Base-by-base conservation (phyloP, 2,113 vertebrate genomes). In the Porphyrio hochstetteri region DNA sequence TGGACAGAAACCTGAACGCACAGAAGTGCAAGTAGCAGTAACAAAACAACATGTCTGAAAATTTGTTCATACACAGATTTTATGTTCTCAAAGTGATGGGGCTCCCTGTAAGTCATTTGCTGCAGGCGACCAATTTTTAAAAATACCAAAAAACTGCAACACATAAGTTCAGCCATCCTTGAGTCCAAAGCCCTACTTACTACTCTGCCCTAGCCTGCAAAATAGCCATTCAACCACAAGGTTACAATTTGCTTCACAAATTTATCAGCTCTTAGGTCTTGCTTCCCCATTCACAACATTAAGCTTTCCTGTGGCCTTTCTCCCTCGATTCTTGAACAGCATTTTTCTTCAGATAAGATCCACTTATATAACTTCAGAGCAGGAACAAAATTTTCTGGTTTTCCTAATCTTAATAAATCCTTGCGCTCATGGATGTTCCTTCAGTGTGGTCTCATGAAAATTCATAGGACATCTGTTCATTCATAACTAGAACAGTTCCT, bases 401-500 rank as follows among this genome's bases (percentile, higher is more conserved):
- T 91, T 36, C 44, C 72, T 59, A 52, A 56, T 83, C 44, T 83
- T 71, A 90, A 79, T 29, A 95, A 92, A 72, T 44, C 27, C 63
- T 79, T 46, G 20, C 38, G 46, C 75, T 92, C 67, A 42, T 61
- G 56, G 13, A 63, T 80, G 8, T 46, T 94, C 20, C 59, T 70
- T 70, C 71, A 80, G 35, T 13, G 13, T 23, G 85, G 27, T 40
- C 28, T 55, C 87, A 85, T 82, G 35, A 95, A 84, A 91, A 95
- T 82, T 82, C 74, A 89, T 14, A 75, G 48, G 61, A 31, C 29
- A 82, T 52, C 17, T 68, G 9, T 46, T 91, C 21, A 79, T 75
- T 87, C 20, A n/a, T 64, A 89, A 70, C 14, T 68, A 68, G 25
- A 92, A 75, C 9, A 60, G 44, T 40, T 79, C 70, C n/a, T 56